These are phyloP conservation scores for Caenorhabditis uteleia DNA, from an alignment of 2,888 invertebrate species.

Conservation along the genomic window DNA sequence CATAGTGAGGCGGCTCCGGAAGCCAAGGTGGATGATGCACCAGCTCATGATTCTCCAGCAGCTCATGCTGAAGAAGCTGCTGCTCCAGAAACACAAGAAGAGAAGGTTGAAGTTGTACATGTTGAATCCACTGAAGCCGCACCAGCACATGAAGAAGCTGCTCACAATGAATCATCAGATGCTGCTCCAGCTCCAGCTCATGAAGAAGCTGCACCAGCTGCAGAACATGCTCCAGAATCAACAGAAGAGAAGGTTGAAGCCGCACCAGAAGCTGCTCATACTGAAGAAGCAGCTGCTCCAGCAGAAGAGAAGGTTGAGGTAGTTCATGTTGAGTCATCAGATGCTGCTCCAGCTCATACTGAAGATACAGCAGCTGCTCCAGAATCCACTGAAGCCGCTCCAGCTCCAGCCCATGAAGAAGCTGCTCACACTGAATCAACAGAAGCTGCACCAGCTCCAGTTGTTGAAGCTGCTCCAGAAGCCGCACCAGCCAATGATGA, in stretches of 20 bases:
- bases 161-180: not conserved
- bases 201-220: slow-evolving; percentile 5
- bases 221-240: slow-evolving; percentile 2
- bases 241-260: not conserved
- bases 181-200: slow-evolving; percentile 3
- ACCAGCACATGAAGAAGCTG: slow-evolving; percentile 4
- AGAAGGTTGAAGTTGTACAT: not conserved
- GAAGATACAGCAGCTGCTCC: slow-evolving; percentile 1
- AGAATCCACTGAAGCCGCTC: not conserved
- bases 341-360: slow-evolving; percentile 1
- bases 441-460: slow-evolving; percentile 3
- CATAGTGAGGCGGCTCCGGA: slow-evolving; percentile 1
- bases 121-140: not conserved
- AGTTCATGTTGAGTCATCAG: slow-evolving; percentile 3
- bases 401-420: slow-evolving; percentile 3
- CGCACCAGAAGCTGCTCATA: not conserved
- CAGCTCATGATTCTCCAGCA: not conserved
- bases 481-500: not conserved
- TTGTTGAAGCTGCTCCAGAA: not conserved
- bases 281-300: not conserved
- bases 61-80: slow-evolving; percentile 5
- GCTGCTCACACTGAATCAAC: not conserved
- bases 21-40: not conserved
- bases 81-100: not conserved
- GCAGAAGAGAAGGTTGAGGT: not conserved